A percentile compares a stretch with the other conserved stretches of the same genome.
Conservation (phyloP, 1,140 invertebrate species). For the Telenomus remus region DNA sequence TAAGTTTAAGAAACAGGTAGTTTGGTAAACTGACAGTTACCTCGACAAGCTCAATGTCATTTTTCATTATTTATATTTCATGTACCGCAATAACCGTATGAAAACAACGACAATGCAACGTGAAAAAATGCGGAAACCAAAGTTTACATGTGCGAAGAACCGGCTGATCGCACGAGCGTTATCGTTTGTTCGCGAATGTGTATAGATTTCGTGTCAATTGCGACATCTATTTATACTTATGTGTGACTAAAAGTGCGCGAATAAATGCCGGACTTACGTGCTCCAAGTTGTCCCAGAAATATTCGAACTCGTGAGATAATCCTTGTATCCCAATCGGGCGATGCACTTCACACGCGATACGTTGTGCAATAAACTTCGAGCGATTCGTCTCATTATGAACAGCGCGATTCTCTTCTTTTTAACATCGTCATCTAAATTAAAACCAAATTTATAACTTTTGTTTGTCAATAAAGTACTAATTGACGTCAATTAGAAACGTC, state of each 20-base stretch:
- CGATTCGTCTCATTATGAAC: slow-evolving; percentile 17
- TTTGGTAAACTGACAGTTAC: too few relatives aligned
- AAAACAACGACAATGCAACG: not conserved
- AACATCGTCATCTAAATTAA: not conserved
- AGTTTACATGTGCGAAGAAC: not conserved
- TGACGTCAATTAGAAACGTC: too few relatives aligned
- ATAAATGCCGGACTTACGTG: slow-evolving; percentile 40
- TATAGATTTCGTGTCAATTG: not conserved
- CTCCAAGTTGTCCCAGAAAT: slow-evolving; percentile 4
- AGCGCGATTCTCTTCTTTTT: slow-evolving; percentile 29
- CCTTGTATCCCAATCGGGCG: slow-evolving; percentile 42
- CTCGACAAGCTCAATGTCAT: not conserved
- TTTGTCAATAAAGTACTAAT: too few relatives aligned
- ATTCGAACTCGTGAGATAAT: slow-evolving; percentile 38
- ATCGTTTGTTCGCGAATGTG: too few relatives aligned
- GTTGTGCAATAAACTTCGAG: slow-evolving; percentile 26
- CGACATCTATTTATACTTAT: not conserved
- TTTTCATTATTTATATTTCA: not conserved
- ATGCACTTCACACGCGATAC: slow-evolving; percentile 36
- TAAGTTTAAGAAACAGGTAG: too few relatives aligned
- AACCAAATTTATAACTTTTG: too few relatives aligned
- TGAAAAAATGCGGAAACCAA: not conserved
- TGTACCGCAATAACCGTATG: not conserved
- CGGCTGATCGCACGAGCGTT: too few relatives aligned
- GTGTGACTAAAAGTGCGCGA: slow-evolving; percentile 1